Evolutionary conservation across 2,888 invertebrate species (phyloP).

Genomic region (Tetragonula carbonaria): DNA sequence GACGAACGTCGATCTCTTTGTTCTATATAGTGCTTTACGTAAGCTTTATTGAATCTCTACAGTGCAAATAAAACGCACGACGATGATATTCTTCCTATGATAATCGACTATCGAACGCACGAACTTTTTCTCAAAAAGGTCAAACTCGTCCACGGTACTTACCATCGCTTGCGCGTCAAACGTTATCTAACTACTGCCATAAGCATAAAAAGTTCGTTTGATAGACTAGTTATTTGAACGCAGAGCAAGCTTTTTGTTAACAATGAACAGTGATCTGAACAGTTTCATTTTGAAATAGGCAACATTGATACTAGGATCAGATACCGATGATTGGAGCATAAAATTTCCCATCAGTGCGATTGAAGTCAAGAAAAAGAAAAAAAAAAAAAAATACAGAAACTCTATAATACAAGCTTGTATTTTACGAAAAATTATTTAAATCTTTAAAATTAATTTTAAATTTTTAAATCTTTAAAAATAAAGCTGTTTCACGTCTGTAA

Average conservation of each 20-base stretch:
- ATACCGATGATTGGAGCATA: too few species aligned
- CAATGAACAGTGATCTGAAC: not conserved
- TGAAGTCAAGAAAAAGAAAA: too few species aligned
- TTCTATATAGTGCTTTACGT: not conserved
- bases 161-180: not conserved
- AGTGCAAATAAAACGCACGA: not conserved
- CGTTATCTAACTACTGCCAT: not conserved
- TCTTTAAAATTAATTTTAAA: too few species aligned
- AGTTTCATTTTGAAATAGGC: not conserved
- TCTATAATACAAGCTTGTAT: too few species aligned
- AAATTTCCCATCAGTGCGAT: too few species aligned
- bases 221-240: not conserved
- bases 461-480: too few species aligned
- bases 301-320: too few species aligned
- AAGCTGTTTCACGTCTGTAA: too few species aligned
- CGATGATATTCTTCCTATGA: slow-evolving; percentile 11
- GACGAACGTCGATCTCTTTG: not conserved
- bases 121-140: slow-evolving; percentile 28
- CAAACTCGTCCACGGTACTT: slow-evolving; percentile 1
- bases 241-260: not conserved
- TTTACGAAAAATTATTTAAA: too few species aligned
- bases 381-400: too few species aligned
- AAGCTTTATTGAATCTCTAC: not conserved
- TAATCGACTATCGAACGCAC: slow-evolving; percentile 20
- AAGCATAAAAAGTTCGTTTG: not conserved